These are phyloP conservation scores for Morus bassanus DNA, from an alignment of 2,797 vertebrate species.

Conservation along the genomic window DNA sequence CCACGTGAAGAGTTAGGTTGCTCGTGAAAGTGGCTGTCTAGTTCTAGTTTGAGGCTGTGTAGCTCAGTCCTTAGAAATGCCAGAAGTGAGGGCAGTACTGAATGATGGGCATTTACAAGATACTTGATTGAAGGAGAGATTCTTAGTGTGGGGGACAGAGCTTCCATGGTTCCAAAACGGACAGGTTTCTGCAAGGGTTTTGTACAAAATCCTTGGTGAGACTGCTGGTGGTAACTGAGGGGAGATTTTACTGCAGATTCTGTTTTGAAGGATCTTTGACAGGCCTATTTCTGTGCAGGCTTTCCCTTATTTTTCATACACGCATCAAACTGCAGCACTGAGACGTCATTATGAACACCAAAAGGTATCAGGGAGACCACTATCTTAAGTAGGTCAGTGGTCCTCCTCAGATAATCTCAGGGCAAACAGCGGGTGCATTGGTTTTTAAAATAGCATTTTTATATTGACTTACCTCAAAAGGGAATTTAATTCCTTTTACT, in stretches of 20 bases:
- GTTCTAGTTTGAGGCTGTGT: not conserved
- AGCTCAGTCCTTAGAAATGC: not conserved
- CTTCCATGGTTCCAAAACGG: not conserved
- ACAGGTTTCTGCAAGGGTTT: not conserved
- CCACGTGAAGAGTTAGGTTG: rapidly evolving
- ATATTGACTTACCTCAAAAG: not conserved
- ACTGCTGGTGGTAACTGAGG: not conserved
- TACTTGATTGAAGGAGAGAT: not conserved
- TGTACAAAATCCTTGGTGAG: not conserved
- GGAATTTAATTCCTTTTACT: not conserved
- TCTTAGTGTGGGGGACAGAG: not conserved
- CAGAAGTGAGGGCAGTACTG: not conserved
- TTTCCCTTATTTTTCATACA: not conserved
- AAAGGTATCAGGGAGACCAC: not conserved
- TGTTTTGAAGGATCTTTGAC: not conserved
- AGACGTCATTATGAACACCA: not conserved
- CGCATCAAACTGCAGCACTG: not conserved
- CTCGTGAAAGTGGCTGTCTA: not conserved
- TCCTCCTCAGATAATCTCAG: not conserved
- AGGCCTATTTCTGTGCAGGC: not conserved
- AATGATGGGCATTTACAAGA: not conserved
- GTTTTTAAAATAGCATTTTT: not conserved
- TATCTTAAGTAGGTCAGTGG: not conserved
- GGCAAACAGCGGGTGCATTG: not conserved
- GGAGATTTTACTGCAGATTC: not conserved